Base-by-base conservation (phyloP, 2,797 vertebrate species). In the Heteromormyrus szaboi region DNA sequence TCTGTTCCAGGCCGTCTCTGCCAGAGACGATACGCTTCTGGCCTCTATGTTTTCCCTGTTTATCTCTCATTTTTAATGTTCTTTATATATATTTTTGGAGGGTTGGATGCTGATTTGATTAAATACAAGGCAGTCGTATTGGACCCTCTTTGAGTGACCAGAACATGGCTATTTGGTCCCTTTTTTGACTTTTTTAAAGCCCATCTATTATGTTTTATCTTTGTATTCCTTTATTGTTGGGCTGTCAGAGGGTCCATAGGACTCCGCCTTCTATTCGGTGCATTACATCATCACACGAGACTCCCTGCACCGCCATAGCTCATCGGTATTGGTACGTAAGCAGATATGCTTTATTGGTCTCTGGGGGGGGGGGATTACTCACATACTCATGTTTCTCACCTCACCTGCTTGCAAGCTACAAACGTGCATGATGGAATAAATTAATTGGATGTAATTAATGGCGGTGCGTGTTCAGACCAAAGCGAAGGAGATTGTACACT, bases 11-110 rank as follows among this genome's bases (percentile, higher is more conserved):
- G 85, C 46, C 86, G 72, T 91, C 88, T 91, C 87, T 94, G 94
- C 94, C 95, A 95, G 92, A 91, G 91, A 94, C 93, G 92, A 94
- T 93, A 93, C 90, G 91, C 93, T 93, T 76, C 92, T 93, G 93
- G 94, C 91, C 91, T 92, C 87, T 90, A 89, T 91, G 59, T 88
- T 85, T 85, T 51, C 44, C 90, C 89, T 93, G 92, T 93, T 94
- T 93, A 91, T 90, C 89, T 86, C 50, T 88, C 17, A 22, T 89
- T 89, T 89, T 65, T 22, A 2, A 25, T 76, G 72, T 88, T 48
- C 89, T 91, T 88, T 17, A 50, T 41, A 44, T 44, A 65, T 85
- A 14, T 46, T 29, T 87, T 89, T 90, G 89, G 89, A 65, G 59
- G 89, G 62, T 76, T 90, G 54, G 86, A 87, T 88, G 29, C 79